Evolutionary conservation across 1,140 invertebrate species (phyloP).

Genomic region (Melitaea cinxia): DNA sequence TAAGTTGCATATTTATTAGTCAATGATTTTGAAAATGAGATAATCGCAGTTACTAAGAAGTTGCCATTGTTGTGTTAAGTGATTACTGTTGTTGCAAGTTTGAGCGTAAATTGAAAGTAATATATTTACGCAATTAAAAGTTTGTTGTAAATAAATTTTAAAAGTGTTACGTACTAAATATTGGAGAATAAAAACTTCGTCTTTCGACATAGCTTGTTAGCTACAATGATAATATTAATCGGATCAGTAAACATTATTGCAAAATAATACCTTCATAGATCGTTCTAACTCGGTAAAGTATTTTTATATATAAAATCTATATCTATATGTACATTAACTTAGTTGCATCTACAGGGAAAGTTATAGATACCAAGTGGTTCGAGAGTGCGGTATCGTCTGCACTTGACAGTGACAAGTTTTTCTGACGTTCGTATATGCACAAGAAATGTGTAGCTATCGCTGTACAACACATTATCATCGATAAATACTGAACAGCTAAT

Average conservation of each 20-base stretch:
- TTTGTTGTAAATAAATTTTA: neutral
- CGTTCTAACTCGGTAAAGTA: too few relatives aligned
- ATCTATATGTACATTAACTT: neutral
- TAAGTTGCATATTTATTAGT: neutral
- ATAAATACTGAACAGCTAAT: constrained; percentile 32
- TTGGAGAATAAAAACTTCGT: neutral
- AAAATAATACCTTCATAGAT: too few relatives aligned
- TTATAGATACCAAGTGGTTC: constrained; percentile 23
- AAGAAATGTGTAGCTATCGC: constrained; percentile 29
- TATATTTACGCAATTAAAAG: neutral
- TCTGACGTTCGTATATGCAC: constrained; percentile 26
- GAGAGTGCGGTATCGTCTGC: constrained; percentile 34
- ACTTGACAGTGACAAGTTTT: constrained; percentile 31
- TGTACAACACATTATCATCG: constrained; percentile 21
- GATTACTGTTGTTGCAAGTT: neutral
- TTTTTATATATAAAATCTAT: too few relatives aligned
- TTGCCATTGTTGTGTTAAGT: constrained; percentile 7
- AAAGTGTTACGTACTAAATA: neutral
- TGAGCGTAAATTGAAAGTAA: neutral
- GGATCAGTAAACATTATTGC: neutral
- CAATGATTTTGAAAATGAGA: constrained; percentile 1
- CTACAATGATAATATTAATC: neutral
- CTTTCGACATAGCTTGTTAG: neutral
- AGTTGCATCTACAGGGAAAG: constrained; percentile 19
- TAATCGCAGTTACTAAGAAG: neutral